Conservation (phyloP, 2,888 invertebrate genomes). For the Apodemia hepburni region DNA sequence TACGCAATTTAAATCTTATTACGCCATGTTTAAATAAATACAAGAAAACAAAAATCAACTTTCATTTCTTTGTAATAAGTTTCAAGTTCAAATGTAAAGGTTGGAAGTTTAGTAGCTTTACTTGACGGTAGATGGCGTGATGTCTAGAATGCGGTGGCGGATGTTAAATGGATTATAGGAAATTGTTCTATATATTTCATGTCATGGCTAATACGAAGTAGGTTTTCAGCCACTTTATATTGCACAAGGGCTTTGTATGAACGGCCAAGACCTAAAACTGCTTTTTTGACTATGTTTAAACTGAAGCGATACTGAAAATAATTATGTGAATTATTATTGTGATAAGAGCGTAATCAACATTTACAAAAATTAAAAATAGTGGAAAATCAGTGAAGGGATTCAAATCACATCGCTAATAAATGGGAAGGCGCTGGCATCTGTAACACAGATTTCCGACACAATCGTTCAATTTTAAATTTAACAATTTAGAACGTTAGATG, state of each 20-base stretch:
- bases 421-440: too few species aligned
- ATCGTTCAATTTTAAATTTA: too few species aligned
- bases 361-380: too few species aligned
- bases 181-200: slow-evolving; percentile 1
- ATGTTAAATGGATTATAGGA: slow-evolving; percentile 16
- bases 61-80: slow-evolving; percentile 2
- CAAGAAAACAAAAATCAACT: slow-evolving; percentile 1
- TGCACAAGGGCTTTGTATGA: neutral
- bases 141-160: slow-evolving; percentile 2
- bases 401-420: too few species aligned
- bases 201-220: neutral
- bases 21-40: neutral
- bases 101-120: neutral
- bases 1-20: slow-evolving; percentile 13
- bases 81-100: slow-evolving; percentile 17
- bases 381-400: too few species aligned
- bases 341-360: too few species aligned
- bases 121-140: slow-evolving; percentile 1
- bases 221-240: neutral
- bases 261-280: too few species aligned
- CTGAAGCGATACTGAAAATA: too few species aligned
- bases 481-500: too few species aligned
- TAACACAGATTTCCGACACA: too few species aligned
- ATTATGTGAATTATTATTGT: too few species aligned
- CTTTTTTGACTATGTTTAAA: too few species aligned